These are phyloP conservation scores for Dexiosoma caninum DNA, from an alignment of 2,888 invertebrate genomes.

Conservation along the genomic window DNA sequence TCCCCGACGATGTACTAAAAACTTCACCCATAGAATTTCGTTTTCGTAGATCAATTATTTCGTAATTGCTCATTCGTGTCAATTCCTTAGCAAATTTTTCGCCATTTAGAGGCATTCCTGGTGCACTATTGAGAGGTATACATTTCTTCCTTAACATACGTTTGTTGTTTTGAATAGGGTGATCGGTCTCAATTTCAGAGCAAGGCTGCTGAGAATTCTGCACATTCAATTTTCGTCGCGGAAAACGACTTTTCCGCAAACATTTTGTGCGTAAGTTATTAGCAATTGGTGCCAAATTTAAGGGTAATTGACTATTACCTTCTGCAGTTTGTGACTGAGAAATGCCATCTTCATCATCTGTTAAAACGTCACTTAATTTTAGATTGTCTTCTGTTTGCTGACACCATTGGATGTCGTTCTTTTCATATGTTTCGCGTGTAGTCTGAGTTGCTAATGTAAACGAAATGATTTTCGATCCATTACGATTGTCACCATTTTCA, in stretches of 20 bases:
- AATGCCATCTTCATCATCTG: conserved; percentile 60
- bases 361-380: conserved; percentile 55
- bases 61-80: conserved; percentile 71
- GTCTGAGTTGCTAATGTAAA: no score
- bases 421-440: background rate
- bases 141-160: background rate
- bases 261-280: background rate
- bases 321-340: background rate
- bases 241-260: conserved; percentile 6
- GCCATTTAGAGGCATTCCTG: conserved; percentile 70
- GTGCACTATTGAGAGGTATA: conserved; percentile 68
- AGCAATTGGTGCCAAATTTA: conserved; percentile 53
- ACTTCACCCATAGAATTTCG: conserved; percentile 68
- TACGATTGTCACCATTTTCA: background rate
- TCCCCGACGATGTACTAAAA: conserved; percentile 61
- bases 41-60: conserved; percentile 72
- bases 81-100: conserved; percentile 71
- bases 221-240: background rate
- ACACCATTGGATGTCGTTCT: background rate
- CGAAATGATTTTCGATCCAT: background rate
- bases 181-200: conserved; percentile 30
- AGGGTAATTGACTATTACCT: conserved; percentile 35
- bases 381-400: conserved; percentile 30
- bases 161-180: conserved; percentile 9
- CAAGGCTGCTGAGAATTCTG: background rate